phyloP scores from a whole-genome alignment of 1,140 invertebrate species.

The Euborellia annulipes region DNA sequence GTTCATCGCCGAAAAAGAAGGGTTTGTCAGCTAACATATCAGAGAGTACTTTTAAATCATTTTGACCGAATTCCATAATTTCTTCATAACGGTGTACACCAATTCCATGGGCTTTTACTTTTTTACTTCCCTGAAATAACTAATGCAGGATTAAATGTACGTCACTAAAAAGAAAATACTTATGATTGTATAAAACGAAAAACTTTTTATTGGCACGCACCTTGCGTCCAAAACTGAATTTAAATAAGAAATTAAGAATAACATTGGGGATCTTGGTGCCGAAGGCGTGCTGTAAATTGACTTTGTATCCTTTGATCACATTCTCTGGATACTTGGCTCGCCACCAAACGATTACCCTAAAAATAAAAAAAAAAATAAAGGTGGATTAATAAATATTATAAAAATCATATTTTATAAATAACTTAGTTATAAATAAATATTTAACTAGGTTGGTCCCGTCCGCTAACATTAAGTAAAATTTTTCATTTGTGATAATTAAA shows the following conservation, averaged over 20 bases:
- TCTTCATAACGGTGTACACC: conserved; percentile 80
- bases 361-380: conserved; percentile 10
- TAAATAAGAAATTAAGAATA: conserved; percentile 79
- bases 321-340: conserved; percentile 71
- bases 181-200: neutral
- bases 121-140: conserved; percentile 56
- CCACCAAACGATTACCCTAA: conserved; percentile 65
- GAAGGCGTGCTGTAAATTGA: conserved; percentile 74
- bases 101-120: conserved; percentile 81
- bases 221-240: conserved; percentile 72
- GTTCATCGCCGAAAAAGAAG: conserved; percentile 89
- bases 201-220: conserved; percentile 31
- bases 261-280: conserved; percentile 75
- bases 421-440: no score
- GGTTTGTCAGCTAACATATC: conserved; percentile 78
- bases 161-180: neutral
- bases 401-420: no score
- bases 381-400: no score
- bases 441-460: no score
- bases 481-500: no score
- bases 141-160: neutral
- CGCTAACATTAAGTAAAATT: no score
- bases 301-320: conserved; percentile 74
- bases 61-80: conserved; percentile 75
- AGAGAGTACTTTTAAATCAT: conserved; percentile 76